Conservation (phyloP, 2,797 vertebrate species). For the Orestias chungarensis region DNA sequence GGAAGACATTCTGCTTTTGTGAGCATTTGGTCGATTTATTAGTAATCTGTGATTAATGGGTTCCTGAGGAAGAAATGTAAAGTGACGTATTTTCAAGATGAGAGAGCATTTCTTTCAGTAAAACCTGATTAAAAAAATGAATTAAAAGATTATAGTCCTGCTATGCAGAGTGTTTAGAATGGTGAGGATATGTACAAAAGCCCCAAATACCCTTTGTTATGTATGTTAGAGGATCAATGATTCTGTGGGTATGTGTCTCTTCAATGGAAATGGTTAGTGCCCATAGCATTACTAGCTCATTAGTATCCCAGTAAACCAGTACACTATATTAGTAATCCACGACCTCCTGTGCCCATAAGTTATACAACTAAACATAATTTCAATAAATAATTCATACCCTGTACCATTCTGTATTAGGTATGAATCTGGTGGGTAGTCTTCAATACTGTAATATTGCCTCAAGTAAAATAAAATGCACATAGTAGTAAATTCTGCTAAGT, state of each 20-base stretch:
- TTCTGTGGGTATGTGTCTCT: not conserved
- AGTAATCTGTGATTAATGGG: not conserved
- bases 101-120: not conserved
- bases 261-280: not conserved
- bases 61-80: not conserved
- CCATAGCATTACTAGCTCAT: not conserved
- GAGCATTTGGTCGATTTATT: slow-evolving; percentile 25
- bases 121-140: not conserved
- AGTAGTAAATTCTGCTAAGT: not conserved
- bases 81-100: not conserved
- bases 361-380: not conserved
- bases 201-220: not conserved
- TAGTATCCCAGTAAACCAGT: not conserved
- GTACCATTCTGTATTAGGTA: no score
- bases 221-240: not conserved
- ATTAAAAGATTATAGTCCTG: not conserved
- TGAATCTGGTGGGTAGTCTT: not conserved
- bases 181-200: not conserved
- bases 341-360: not conserved
- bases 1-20: slow-evolving; percentile 36
- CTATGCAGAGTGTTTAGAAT: not conserved
- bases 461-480: not conserved
- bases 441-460: not conserved
- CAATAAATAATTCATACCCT: not conserved
- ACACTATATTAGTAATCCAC: not conserved